Base-by-base conservation (phyloP, 2,113 vertebrate genomes). In the Hymenochirus boettgeri region DNA sequence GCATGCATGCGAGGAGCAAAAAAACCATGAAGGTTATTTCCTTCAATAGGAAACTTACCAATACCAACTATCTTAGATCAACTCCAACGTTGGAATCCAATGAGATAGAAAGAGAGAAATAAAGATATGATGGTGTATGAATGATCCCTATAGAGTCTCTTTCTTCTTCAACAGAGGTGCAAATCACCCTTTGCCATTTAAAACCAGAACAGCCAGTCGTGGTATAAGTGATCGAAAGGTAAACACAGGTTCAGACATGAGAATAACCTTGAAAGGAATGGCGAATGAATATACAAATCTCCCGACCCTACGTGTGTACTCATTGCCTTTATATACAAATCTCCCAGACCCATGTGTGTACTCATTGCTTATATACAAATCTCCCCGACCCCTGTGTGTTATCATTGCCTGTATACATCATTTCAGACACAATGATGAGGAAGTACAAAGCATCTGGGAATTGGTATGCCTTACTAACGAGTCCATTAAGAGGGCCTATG, bases 391-490 rank as follows among this genome's bases (percentile, higher is more conserved):
- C n/a, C n/a, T n/a, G n/a, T n/a, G n/a, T n/a, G n/a, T n/a, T n/a
- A n/a, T n/a, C n/a, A n/a, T n/a, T 9, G 6, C 15, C 4, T n/a
- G n/a, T 42, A 10, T 42, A 21, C 2, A 22, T n/a, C 21, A 24
- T 56, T 4, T 8, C 51, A 52, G 50, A 15, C 47, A 45, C 65
- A 69, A 69, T 60, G 56, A 57, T 31, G 3, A 12, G 21, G 52
- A 29, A 29, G 31, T 18, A 60, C 47, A 69, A 69, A 54, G 65
- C 13, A 69, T 69, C 50, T 42, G 56, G 65, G 65, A 47, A 69
- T 69, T 69, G 65, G 65, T 60, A 53, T n/a, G n/a, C n/a, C n/a
- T n/a, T 69, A 48, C 57, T 60, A 69, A 69, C 56, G 48, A 69
- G 56, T 27, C 57, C 57, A 60, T 24, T 45, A 69, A 42, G 60